These are phyloP conservation scores for Sorex fumeus DNA, from an alignment of 2,113 vertebrate species.

Conservation along the genomic window DNA sequence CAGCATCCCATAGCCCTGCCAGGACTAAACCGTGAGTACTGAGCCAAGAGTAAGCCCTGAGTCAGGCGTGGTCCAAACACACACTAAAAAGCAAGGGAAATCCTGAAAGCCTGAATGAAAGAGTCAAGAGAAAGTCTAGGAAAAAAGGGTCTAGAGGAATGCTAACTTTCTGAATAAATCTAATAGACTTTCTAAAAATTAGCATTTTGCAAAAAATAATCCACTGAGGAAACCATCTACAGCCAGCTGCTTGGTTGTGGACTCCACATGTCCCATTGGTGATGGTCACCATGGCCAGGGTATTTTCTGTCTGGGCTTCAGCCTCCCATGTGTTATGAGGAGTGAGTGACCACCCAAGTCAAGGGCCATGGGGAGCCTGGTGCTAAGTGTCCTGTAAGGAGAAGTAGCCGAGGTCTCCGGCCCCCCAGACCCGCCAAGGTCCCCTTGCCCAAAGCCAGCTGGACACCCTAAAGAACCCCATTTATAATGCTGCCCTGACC, in stretches of 20 bases:
- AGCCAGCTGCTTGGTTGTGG: not conserved
- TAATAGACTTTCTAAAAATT: not conserved
- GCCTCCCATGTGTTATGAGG: not conserved
- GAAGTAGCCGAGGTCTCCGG: not conserved
- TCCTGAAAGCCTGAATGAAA: not conserved
- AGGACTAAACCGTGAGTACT: no score
- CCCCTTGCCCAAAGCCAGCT: not conserved
- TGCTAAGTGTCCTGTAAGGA: not conserved
- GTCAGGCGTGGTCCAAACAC: not conserved
- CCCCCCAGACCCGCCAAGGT: not conserved
- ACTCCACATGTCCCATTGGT: not conserved
- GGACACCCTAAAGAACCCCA: not conserved
- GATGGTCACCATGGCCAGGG: not conserved
- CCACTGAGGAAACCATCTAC: not conserved
- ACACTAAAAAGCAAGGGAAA: not conserved
- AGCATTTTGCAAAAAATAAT: not conserved
- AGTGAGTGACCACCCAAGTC: not conserved
- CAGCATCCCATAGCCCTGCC: no score
- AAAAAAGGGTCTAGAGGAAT: not conserved
- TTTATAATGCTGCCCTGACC: not conserved
- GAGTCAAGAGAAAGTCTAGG: not conserved
- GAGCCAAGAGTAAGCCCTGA: no score
- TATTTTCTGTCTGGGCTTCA: not conserved
- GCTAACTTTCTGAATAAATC: not conserved
- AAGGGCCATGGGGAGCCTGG: not conserved